A percentile compares a stretch with the other conserved stretches of the same genome.
Evolutionary conservation across 2,888 invertebrate genomes (phyloP).

Genomic region (Microctonus hyperodae): DNA sequence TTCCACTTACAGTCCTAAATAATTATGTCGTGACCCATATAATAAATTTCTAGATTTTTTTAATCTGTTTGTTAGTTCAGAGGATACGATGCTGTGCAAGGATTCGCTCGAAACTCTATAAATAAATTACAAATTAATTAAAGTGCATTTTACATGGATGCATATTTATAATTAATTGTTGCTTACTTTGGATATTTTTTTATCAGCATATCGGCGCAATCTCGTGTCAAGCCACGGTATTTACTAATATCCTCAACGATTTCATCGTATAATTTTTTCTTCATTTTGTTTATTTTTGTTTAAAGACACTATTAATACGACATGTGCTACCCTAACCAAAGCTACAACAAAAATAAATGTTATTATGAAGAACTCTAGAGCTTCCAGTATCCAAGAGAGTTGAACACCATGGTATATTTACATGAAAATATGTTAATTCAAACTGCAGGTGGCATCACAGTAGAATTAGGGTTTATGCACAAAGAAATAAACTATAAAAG

Average conservation of each 20-base stretch:
- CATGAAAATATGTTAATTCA: too few relatives aligned
- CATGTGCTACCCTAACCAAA: too few relatives aligned
- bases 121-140: conserved; percentile 36
- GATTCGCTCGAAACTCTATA: conserved; percentile 69
- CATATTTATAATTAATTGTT: conserved; percentile 11
- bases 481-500: too few relatives aligned
- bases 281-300: conserved; percentile 47
- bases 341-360: too few relatives aligned
- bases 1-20: conserved; percentile 65
- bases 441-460: too few relatives aligned
- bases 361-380: too few relatives aligned
- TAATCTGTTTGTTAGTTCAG: conserved; percentile 72
- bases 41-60: conserved; percentile 70
- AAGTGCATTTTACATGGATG: conserved; percentile 8
- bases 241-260: conserved; percentile 68
- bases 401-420: too few relatives aligned
- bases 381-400: too few relatives aligned
- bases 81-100: conserved; percentile 74
- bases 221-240: conserved; percentile 67
- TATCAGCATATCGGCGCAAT: conserved; percentile 69
- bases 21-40: conserved; percentile 67
- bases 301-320: too few relatives aligned
- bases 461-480: too few relatives aligned
- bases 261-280: conserved; percentile 63
- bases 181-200: conserved; percentile 68